Conservation (phyloP, 2,113 vertebrate genomes). For the Eclectus roratus region DNA sequence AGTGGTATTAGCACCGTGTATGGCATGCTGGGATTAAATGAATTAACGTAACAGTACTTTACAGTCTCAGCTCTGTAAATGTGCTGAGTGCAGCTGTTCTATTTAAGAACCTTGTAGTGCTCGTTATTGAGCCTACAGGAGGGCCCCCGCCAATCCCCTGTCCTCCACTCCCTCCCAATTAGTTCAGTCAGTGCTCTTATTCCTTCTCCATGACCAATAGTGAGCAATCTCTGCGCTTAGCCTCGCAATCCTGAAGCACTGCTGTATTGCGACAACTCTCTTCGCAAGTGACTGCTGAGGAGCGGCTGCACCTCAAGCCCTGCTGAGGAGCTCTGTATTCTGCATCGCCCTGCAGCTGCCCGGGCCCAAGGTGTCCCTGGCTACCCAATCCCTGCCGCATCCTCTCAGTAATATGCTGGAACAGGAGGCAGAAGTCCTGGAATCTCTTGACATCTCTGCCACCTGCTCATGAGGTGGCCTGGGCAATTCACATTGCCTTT, state of each 20-base stretch:
- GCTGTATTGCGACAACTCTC: background rate
- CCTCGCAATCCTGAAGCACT: background rate
- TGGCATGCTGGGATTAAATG: background rate
- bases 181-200: background rate
- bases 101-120: background rate
- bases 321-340: background rate
- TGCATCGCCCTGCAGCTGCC: fast-evolving
- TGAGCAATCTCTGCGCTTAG: background rate
- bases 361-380: background rate
- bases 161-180: background rate
- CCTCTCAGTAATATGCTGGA: background rate
- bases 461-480: background rate
- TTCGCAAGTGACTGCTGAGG: background rate
- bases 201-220: background rate
- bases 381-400: background rate
- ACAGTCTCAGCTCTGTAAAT: background rate
- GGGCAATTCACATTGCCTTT: background rate
- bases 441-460: background rate
- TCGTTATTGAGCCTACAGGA: background rate
- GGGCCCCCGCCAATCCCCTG: background rate
- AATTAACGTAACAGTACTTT: background rate
- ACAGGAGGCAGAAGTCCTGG: background rate
- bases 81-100: background rate
- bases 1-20: background rate
- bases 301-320: fast-evolving